Conservation (phyloP, 92 coral and sea anemone genomes). For the Hydrozoanthus gracilis region DNA sequence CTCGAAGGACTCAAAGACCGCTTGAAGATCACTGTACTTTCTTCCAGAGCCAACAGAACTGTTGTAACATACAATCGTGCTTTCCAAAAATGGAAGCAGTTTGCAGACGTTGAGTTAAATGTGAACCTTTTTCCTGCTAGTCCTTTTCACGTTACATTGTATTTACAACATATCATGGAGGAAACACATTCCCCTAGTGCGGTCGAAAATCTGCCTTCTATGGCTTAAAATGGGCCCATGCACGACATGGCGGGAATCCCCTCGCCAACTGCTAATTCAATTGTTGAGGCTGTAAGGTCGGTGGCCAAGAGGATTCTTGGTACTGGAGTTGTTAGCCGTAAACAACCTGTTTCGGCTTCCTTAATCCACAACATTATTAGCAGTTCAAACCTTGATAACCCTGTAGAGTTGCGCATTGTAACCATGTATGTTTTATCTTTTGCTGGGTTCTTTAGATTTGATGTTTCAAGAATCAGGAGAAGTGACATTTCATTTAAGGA, state of each 20-base stretch:
- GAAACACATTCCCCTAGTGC: slow-evolving; percentile 27
- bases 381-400: slow-evolving; percentile 35
- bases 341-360: slow-evolving; percentile 44
- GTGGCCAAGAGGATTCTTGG: slow-evolving; percentile 51
- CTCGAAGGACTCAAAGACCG: slow-evolving; percentile 47
- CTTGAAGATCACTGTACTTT: slow-evolving; percentile 42
- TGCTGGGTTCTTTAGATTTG: slow-evolving; percentile 61
- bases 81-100: slow-evolving; percentile 47
- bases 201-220: slow-evolving; percentile 39
- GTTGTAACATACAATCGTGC: slow-evolving; percentile 43
- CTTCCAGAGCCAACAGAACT: slow-evolving; percentile 34
- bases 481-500: slow-evolving; percentile 49
- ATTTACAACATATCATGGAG: not conserved
- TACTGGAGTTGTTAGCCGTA: slow-evolving; percentile 44
- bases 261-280: slow-evolving; percentile 39
- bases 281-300: slow-evolving; percentile 34
- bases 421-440: slow-evolving; percentile 43
- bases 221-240: slow-evolving; percentile 48
- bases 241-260: slow-evolving; percentile 61
- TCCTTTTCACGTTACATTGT: too few species aligned
- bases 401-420: slow-evolving; percentile 34
- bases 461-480: slow-evolving; percentile 47
- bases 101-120: slow-evolving; percentile 30
- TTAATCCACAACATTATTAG: not conserved
- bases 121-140: too few species aligned